Evolutionary conservation across 1,140 invertebrate species (phyloP).

Genomic region (Ceratina australensis): DNA sequence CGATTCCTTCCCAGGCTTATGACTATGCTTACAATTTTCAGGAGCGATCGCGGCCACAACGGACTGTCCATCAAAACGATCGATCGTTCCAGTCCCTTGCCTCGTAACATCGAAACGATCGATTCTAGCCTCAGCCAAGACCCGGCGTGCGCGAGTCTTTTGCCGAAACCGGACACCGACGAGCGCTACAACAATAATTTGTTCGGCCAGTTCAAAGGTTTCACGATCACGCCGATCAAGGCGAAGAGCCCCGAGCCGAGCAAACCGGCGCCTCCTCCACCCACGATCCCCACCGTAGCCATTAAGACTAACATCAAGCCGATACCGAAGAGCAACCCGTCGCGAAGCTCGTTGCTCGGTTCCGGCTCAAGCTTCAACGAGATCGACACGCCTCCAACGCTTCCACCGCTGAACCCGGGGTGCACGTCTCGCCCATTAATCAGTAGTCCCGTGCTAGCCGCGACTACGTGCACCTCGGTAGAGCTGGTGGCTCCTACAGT

Average conservation of each 20-base stretch:
- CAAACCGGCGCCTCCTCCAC: conserved; percentile 78
- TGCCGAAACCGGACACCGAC: conserved; percentile 79
- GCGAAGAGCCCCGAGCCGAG: conserved; percentile 75
- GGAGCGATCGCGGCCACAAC: conserved; percentile 66
- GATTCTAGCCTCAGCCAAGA: conserved; percentile 75
- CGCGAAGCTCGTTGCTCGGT: conserved; percentile 61
- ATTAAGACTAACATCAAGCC: conserved; percentile 74
- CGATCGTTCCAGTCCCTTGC: conserved; percentile 70
- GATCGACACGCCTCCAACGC: conserved; percentile 78
- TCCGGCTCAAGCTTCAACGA: conserved; percentile 75
- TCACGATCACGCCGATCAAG: conserved; percentile 85
- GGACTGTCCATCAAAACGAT: conserved; percentile 74
- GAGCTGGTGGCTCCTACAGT: conserved; percentile 82
- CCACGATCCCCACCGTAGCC: conserved; percentile 74
- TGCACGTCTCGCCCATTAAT: conserved; percentile 86
- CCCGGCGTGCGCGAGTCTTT: conserved; percentile 76
- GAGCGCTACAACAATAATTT: conserved; percentile 82
- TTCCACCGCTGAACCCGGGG: conserved; percentile 82
- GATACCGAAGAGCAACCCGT: conserved; percentile 45
- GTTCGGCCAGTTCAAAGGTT: conserved; percentile 92
- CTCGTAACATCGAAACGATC: conserved; percentile 74
- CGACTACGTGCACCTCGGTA: conserved; percentile 88
- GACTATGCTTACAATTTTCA: conserved; percentile 71
- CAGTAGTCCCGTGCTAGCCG: conserved; percentile 88
- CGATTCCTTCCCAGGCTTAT: conserved; percentile 46